These are phyloP conservation scores for Chaenocephalus aceratus DNA, from an alignment of 2,113 vertebrate species.

Conservation along the genomic window DNA sequence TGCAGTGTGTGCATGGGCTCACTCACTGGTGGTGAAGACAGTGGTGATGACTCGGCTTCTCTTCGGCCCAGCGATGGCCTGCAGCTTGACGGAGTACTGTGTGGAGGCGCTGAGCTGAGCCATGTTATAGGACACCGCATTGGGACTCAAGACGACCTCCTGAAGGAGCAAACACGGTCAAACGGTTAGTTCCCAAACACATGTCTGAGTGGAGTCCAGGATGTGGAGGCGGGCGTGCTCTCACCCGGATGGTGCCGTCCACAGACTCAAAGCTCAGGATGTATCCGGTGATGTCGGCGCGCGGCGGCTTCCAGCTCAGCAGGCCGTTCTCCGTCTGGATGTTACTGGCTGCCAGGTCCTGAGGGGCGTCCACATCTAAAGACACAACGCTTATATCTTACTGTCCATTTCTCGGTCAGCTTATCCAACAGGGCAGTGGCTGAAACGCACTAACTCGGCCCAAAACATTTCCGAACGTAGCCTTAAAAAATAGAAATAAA, in stretches of 20 bases:
- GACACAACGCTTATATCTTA: conserved; percentile 7
- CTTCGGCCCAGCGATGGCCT: conserved; percentile 88
- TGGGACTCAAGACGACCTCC: conserved; percentile 91
- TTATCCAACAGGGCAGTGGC: no score
- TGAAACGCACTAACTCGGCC: no score
- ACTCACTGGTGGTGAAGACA: conserved; percentile 92
- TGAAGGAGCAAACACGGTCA: conserved; percentile 55
- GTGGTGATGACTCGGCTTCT: conserved; percentile 88
- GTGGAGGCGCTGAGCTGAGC: conserved; percentile 89
- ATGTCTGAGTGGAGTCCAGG: no score
- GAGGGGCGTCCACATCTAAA: conserved; percentile 92
- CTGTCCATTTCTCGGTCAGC: no score
- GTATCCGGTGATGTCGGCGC: conserved; percentile 90
- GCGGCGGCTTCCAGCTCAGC: conserved; percentile 91
- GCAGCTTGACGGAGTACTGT: conserved; percentile 88
- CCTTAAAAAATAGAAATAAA: no score
- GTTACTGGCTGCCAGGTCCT: conserved; percentile 88
- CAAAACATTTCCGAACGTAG: no score
- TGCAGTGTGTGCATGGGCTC: background rate
- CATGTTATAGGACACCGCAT: conserved; percentile 91
- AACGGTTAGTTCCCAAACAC: background rate
- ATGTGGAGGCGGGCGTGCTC: background rate
- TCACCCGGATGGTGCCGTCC: conserved; percentile 90
- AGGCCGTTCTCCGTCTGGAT: conserved; percentile 92
- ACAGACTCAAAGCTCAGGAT: conserved; percentile 91